phyloP scores from a whole-genome alignment of 1,140 invertebrate species.

The Nephila pilipes region DNA sequence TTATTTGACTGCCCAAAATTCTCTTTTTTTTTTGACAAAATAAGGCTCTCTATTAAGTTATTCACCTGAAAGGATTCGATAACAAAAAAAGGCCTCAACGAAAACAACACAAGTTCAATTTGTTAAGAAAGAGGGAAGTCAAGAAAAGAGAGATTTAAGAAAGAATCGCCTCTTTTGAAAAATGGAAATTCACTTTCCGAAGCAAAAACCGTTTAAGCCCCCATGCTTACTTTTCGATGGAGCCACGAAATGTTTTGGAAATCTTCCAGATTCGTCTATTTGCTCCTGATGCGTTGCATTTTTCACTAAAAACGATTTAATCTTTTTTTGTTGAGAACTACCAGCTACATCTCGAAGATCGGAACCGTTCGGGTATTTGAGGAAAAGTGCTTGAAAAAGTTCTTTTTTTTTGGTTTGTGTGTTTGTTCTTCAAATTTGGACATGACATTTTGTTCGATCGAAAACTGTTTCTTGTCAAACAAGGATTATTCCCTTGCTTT shows the following conservation, averaged over 20 bases:
- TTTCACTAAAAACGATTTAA: conserved; percentile 36
- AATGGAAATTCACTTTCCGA: conserved; percentile 49
- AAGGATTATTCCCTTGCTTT: neutral
- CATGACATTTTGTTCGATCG: neutral
- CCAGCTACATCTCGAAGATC: neutral
- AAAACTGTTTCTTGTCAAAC: conserved; percentile 9
- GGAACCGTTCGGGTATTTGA: neutral
- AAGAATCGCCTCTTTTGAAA: conserved; percentile 29
- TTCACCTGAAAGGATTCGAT: conserved; percentile 31
- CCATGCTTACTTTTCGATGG: conserved; percentile 27
- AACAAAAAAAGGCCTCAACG: neutral
- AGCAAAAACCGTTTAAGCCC: neutral
- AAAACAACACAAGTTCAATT: conserved; percentile 3
- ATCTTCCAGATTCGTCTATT: conserved; percentile 16
- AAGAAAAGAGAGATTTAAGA: conserved; percentile 24
- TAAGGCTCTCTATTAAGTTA: neutral
- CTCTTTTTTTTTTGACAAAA: no score
- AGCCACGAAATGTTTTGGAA: conserved; percentile 36
- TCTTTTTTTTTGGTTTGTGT: neutral
- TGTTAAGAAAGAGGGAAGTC: neutral
- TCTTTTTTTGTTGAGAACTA: conserved; percentile 28
- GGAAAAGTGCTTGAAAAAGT: neutral
- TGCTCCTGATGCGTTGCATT: neutral
- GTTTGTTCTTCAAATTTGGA: conserved; percentile 15
- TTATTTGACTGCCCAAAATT: neutral